Percentiles rank a stretch among this genome's conserved stretches.
phyloP scores from a whole-genome alignment of 2,888 invertebrate species.

The Corbicula japonica region DNA sequence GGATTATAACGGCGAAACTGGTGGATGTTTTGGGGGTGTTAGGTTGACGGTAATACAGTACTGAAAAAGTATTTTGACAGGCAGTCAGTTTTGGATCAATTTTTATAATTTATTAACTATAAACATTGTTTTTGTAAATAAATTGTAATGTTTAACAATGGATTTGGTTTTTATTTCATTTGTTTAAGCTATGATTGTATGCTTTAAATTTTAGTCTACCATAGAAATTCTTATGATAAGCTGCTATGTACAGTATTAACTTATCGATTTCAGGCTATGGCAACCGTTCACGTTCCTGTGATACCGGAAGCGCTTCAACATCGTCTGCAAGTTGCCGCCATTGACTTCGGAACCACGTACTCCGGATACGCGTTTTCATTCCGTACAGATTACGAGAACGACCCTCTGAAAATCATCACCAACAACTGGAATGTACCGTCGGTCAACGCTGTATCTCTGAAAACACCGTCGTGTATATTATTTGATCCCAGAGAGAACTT shows the following conservation, averaged over 20 bases:
- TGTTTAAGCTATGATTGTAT: neutral
- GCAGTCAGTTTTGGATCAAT: no score
- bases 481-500: slow-evolving; percentile 41
- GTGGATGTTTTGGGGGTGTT: no score
- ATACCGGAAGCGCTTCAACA: slow-evolving; percentile 14
- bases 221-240: no score
- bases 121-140: no score
- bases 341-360: slow-evolving; percentile 43
- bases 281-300: slow-evolving; percentile 19
- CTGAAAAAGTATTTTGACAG: no score
- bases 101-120: no score
- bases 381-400: slow-evolving; percentile 11
- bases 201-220: neutral
- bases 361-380: slow-evolving; percentile 45
- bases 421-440: slow-evolving; percentile 25
- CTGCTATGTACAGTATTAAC: neutral
- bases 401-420: slow-evolving; percentile 32
- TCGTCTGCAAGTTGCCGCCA: slow-evolving; percentile 37
- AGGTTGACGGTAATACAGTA: no score
- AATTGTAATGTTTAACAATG: no score
- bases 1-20: no score
- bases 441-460: slow-evolving; percentile 31
- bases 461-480: slow-evolving; percentile 49
- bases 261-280: neutral
- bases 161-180: neutral